Percentiles rank a stretch among this genome's conserved stretches.
phyloP scores from a whole-genome alignment of 2,797 vertebrate genomes.

The Onychomys leucogaster region DNA sequence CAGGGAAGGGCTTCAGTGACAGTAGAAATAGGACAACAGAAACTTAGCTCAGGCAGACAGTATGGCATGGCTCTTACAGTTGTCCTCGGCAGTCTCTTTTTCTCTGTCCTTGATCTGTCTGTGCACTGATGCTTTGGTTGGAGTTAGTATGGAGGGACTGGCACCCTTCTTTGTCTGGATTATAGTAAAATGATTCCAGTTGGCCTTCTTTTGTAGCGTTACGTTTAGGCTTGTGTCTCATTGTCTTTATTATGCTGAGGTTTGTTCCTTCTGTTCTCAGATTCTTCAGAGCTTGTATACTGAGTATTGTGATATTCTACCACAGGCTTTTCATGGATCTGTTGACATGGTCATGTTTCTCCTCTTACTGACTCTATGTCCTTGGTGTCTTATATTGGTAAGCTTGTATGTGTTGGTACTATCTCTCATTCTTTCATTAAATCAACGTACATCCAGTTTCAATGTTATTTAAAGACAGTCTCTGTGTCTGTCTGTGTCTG shows the following conservation, averaged over 20 bases:
- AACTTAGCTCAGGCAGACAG: too few relatives aligned
- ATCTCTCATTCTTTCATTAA: not conserved
- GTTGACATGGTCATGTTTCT: not conserved
- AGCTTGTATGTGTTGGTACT: not conserved
- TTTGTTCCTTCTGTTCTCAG: not conserved
- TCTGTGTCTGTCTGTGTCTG: not conserved
- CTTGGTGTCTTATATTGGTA: not conserved
- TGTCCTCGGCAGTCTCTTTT: too few relatives aligned
- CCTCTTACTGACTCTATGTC: not conserved
- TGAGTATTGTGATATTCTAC: not conserved
- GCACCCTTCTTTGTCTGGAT: not conserved
- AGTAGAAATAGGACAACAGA: not conserved
- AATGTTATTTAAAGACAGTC: not conserved
- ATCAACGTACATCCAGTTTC: not conserved
- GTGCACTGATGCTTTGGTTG: not conserved
- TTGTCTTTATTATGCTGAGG: not conserved
- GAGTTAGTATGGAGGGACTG: too few relatives aligned
- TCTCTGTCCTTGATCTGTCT: too few relatives aligned
- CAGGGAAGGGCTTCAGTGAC: not conserved
- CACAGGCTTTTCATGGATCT: not conserved
- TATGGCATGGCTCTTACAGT: too few relatives aligned
- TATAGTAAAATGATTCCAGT: not conserved
- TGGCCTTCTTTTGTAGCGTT: not conserved
- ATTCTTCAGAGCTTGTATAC: not conserved
- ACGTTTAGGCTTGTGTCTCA: not conserved